Base-by-base conservation (phyloP, 2,888 invertebrate genomes). In the Coenonympha arcania region DNA sequence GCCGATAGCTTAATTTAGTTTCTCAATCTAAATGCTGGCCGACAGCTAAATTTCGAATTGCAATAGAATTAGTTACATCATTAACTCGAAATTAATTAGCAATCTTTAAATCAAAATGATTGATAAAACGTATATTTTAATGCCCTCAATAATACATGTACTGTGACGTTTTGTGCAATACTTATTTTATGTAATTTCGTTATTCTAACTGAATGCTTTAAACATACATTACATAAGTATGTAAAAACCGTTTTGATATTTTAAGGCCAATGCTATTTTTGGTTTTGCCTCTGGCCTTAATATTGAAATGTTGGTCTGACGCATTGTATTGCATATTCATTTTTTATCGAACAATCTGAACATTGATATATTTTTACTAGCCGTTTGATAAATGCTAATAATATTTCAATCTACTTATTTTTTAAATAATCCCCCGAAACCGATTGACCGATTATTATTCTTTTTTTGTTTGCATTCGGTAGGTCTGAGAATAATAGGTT, bases 121-220 rank as follows among this genome's bases (percentile, higher is more conserved):
- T 33, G 44, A 44, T 44, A 44, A 26, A 24, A 44, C 24, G 24
- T 11, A 44, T 36, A 31, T 24, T 36, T n/a, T 16, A 24, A 20
- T 50, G 45, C 28, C 50, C 45, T 20, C 20, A 15, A 50, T 50
- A 45, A 15, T 50, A 45, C 28, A 40, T 16, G 34, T 50, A 46
- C 24, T 50, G 50, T 50, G 50, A 50, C 45, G 50, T 45, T 49
- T 45, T 33, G 44, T 34, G 44, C 34, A 44, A 37, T 43, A 30
- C 22, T 31, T 28, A n/a, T n/a, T 18, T 43, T 43, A 43, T 43
- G 8, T 39, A 31, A 43, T 43, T 43, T 20, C 6, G 9, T 42
- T 42, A 22, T 31, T 8, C 34, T 34, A 36, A 44, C 22, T 22
- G 18, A 24, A 18, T 18, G 30, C 6, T 47, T 47, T 13, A 24